phyloP scores from a whole-genome alignment of 2,113 vertebrate genomes.

The Campylorhamphus procurvoides region DNA sequence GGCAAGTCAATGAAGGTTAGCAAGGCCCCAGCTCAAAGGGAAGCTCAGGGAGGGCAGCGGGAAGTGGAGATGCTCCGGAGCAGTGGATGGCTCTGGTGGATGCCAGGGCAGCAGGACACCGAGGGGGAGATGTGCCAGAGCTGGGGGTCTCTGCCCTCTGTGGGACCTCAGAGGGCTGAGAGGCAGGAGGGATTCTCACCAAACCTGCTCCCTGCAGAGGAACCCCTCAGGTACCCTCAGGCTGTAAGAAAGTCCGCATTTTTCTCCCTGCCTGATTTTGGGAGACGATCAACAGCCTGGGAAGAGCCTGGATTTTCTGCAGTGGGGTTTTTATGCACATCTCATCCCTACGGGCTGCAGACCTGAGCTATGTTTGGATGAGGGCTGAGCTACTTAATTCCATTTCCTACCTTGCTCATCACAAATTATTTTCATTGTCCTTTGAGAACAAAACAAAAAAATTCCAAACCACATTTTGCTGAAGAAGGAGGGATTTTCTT shows the following conservation, averaged over 20 bases:
- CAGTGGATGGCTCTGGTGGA: fast-evolving
- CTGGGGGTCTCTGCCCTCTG: not conserved
- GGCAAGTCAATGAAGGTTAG: not conserved
- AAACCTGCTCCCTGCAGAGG: not conserved
- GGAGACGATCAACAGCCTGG: not conserved
- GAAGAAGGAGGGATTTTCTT: not conserved
- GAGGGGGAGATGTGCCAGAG: fast-evolving
- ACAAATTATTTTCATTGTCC: not conserved
- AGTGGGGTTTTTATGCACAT: not conserved
- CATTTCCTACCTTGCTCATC: not conserved
- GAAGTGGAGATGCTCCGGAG: not conserved
- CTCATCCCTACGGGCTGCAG: not conserved
- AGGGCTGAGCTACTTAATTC: not conserved
- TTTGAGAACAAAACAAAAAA: not conserved
- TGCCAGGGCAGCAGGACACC: not conserved
- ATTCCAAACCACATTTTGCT: not conserved
- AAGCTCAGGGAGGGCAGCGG: not conserved
- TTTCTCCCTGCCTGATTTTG: not conserved
- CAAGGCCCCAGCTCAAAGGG: not conserved
- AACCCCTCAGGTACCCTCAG: too few species aligned
- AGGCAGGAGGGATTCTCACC: not conserved
- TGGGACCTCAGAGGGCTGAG: not conserved
- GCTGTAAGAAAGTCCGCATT: not conserved
- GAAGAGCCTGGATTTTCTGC: not conserved
- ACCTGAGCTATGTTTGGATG: not conserved